These are phyloP conservation scores for Plutomurus gul DNA, from an alignment of 1,140 invertebrate species.

Conservation along the genomic window DNA sequence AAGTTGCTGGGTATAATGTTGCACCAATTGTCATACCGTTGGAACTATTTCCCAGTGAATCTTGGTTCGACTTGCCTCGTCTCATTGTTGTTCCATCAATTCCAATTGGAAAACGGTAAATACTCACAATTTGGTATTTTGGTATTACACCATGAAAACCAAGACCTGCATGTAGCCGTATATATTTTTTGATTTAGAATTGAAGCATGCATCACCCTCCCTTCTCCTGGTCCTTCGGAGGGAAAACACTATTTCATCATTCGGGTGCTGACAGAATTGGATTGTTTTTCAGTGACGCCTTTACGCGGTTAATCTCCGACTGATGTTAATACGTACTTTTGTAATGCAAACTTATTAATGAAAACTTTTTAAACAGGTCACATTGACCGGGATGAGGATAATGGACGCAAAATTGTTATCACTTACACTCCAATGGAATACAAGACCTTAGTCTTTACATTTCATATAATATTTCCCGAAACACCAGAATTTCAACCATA, in stretches of 20 bases:
- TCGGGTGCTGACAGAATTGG: background rate
- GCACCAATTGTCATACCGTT: background rate
- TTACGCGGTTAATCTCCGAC: too few relatives aligned
- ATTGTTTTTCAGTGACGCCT: background rate
- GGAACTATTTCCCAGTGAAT: background rate
- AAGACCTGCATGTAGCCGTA: background rate
- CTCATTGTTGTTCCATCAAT: background rate
- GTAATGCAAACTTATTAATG: background rate
- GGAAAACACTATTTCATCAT: background rate
- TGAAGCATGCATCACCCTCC: background rate
- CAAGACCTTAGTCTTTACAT: background rate
- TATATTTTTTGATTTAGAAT: background rate
- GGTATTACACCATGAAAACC: background rate
- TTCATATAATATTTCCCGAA: background rate
- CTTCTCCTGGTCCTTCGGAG: background rate
- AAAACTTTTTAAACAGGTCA: background rate
- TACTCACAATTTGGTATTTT: background rate
- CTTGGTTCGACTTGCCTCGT: background rate
- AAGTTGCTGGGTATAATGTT: background rate
- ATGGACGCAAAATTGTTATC: background rate
- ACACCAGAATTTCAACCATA: background rate
- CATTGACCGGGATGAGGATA: too few relatives aligned
- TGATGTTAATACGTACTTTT: background rate
- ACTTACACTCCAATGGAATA: background rate
- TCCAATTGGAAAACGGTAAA: background rate